Conservation (phyloP, 2,113 vertebrate genomes). For the Lichenostomus cassidix region DNA sequence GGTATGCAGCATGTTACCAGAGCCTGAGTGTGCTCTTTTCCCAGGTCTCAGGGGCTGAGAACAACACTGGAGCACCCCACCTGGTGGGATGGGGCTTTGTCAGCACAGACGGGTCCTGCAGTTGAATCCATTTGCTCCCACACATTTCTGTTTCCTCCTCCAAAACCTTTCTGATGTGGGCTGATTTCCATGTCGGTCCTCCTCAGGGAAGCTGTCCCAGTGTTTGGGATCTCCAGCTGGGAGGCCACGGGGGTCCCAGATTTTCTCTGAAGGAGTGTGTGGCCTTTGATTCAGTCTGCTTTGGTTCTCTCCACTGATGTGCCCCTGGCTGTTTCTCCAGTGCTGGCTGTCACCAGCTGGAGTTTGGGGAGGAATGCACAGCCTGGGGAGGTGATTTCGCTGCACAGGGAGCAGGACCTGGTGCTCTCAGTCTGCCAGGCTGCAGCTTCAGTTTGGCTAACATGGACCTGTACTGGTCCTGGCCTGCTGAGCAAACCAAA, state of each 20-base stretch:
- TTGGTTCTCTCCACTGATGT: accelerated
- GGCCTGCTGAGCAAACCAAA: neutral
- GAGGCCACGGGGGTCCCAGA: neutral
- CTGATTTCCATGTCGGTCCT: neutral
- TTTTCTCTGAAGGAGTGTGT: neutral
- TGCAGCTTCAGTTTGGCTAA: neutral
- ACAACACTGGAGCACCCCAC: accelerated
- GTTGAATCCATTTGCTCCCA: neutral
- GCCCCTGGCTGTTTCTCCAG: neutral
- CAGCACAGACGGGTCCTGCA: accelerated
- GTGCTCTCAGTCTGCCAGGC: neutral
- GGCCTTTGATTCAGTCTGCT: neutral
- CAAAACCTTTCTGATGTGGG: accelerated
- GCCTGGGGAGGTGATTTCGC: neutral
- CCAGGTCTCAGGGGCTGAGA: neutral
- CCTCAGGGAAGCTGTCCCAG: neutral
- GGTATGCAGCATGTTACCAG: accelerated
- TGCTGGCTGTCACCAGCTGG: accelerated
- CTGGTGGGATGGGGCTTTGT: neutral
- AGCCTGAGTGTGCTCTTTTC: neutral
- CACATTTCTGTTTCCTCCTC: neutral
- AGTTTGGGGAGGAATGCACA: neutral
- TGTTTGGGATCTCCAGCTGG: neutral
- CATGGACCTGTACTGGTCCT: neutral
- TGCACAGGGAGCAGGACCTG: neutral